A percentile compares a stretch with the other conserved stretches of the same genome.
Evolutionary conservation across 2,797 vertebrate genomes (phyloP).

Genomic region (Tachyglossus aculeatus): DNA sequence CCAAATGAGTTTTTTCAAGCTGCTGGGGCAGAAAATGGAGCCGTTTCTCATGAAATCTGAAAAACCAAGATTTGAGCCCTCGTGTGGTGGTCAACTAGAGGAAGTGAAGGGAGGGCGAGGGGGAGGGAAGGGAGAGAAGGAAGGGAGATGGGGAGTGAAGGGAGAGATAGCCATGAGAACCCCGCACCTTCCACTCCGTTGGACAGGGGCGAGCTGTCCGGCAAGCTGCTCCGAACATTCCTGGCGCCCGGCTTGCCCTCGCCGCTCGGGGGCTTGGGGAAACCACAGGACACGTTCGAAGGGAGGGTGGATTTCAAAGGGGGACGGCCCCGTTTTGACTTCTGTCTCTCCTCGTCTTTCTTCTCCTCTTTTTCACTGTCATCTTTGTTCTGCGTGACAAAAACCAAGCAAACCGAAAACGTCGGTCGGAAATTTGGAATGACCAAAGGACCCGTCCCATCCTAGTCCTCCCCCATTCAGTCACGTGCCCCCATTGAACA

Average conservation of each 20-base stretch:
- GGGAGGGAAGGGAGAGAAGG: too few relatives aligned
- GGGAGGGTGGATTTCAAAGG: conserved; percentile 85
- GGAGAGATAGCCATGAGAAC: conserved; percentile 1
- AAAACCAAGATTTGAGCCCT: too few relatives aligned
- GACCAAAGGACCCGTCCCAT: too few relatives aligned
- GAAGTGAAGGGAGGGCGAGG: too few relatives aligned
- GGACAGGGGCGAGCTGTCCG: conserved; percentile 70
- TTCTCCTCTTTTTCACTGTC: conserved; percentile 84
- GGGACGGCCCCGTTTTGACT: conserved; percentile 87
- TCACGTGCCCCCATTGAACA: too few relatives aligned
- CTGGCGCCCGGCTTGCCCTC: conserved; percentile 82
- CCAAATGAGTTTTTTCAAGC: not conserved
- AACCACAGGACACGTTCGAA: conserved; percentile 73
- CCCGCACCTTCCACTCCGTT: conserved; percentile 79
- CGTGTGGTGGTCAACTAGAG: too few relatives aligned
- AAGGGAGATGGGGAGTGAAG: too few relatives aligned
- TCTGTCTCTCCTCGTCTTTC: conserved; percentile 82
- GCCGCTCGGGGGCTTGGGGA: conserved; percentile 80
- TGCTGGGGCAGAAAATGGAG: not conserved
- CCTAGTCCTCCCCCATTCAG: too few relatives aligned
- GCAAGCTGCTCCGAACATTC: conserved; percentile 52
- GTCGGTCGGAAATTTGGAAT: too few relatives aligned
- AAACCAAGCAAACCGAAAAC: too few relatives aligned
- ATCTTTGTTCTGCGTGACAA: conserved; percentile 83
- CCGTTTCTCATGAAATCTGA: too few relatives aligned